phyloP scores from a whole-genome alignment of 1,140 invertebrate genomes.

The Parasteatoda tepidariorum region DNA sequence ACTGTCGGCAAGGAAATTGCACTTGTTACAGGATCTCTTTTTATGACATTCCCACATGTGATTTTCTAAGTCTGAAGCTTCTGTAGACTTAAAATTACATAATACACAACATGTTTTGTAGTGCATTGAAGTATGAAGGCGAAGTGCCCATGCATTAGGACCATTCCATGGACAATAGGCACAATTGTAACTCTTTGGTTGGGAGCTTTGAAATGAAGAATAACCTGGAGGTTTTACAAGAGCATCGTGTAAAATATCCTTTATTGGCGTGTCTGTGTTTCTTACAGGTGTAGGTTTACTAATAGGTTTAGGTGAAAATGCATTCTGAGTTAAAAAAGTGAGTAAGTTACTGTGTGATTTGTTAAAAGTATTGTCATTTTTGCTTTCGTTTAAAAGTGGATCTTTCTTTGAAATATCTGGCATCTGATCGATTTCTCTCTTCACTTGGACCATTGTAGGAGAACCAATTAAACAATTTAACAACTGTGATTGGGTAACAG shows the following conservation, averaged over 20 bases:
- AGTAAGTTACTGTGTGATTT: constrained; percentile 55
- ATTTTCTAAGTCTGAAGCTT: constrained; percentile 85
- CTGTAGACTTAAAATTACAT: constrained; percentile 91
- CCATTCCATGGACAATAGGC: constrained; percentile 91
- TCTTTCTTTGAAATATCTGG: constrained; percentile 32
- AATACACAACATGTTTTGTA: constrained; percentile 89
- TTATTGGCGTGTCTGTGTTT: constrained; percentile 61
- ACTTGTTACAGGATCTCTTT: constrained; percentile 87
- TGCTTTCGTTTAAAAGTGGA: constrained; percentile 5
- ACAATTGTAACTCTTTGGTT: constrained; percentile 78
- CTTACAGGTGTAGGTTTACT: constrained; percentile 22
- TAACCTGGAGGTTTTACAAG: constrained; percentile 28
- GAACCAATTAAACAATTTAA: constrained; percentile 53
- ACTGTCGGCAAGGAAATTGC: constrained; percentile 85
- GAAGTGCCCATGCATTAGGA: constrained; percentile 93
- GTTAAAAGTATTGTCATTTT: constrained; percentile 46
- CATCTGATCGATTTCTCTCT: constrained; percentile 36
- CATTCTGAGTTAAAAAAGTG: constrained; percentile 51
- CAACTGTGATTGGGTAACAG: constrained; percentile 46
- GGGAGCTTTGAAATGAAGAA: not conserved
- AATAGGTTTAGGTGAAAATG: constrained; percentile 38
- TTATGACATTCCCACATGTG: constrained; percentile 92
- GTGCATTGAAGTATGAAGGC: constrained; percentile 90
- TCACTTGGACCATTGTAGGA: constrained; percentile 38
- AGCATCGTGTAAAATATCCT: constrained; percentile 65